A percentile compares a stretch with the other conserved stretches of the same genome.
Conservation (phyloP, 2,113 vertebrate species). For the Indri indri region DNA sequence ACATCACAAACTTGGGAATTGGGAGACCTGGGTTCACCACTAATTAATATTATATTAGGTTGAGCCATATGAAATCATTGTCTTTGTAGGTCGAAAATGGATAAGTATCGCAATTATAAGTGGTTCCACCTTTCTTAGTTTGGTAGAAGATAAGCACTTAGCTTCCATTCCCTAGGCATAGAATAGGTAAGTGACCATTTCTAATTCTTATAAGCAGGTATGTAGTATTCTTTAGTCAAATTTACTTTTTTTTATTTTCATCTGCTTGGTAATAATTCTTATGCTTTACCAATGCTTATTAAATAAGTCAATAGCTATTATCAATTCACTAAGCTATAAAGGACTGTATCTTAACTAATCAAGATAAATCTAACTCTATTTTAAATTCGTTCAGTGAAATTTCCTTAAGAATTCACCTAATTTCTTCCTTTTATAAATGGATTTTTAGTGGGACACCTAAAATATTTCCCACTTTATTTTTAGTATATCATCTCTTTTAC, state of each 20-base stretch:
- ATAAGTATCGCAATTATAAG: neutral
- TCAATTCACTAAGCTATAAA: neutral
- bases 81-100: neutral
- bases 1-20: neutral
- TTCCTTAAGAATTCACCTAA: neutral
- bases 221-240: neutral
- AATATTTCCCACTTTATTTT: neutral
- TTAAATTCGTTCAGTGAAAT: constrained; percentile 21
- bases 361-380: constrained; percentile 12
- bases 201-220: neutral
- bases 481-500: neutral
- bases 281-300: neutral
- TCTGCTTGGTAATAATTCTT: neutral
- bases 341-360: neutral
- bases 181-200: neutral
- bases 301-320: constrained; percentile 21
- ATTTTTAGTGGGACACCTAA: neutral
- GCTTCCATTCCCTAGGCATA: neutral
- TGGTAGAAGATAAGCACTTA: neutral
- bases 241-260: neutral
- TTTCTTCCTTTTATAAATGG: neutral
- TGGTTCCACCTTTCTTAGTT: neutral
- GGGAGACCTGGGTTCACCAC: neutral
- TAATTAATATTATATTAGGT: constrained; percentile 30
- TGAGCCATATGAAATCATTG: neutral